These are phyloP conservation scores for Euwallacea similis DNA, from an alignment of 1,140 invertebrate species.

Conservation along the genomic window DNA sequence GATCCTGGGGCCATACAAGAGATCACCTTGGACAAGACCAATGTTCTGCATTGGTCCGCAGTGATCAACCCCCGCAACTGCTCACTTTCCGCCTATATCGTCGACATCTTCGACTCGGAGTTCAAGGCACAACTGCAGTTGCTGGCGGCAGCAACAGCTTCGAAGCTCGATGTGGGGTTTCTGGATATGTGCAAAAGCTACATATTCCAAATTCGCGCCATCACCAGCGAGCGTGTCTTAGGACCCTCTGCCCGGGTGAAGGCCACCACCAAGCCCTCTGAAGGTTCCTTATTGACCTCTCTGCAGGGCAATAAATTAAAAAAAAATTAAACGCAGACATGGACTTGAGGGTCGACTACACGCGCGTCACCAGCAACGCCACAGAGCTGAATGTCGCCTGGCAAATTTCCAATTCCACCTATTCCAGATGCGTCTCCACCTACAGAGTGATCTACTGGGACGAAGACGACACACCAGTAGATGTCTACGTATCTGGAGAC, in stretches of 20 bases:
- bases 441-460: slow-evolving; percentile 24
- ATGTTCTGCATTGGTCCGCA: background rate
- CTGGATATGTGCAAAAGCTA: slow-evolving; percentile 22
- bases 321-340: no score
- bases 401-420: background rate
- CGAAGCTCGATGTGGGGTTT: background rate
- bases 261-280: background rate
- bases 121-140: no score
- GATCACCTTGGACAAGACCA: background rate
- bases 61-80: background rate
- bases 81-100: background rate
- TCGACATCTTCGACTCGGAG: background rate
- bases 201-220: slow-evolving; percentile 4
- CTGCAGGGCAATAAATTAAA: background rate
- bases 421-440: slow-evolving; percentile 10
- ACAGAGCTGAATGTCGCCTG: background rate
- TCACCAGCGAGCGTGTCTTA: slow-evolving; percentile 9
- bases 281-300: background rate
- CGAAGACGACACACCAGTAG: slow-evolving; percentile 11
- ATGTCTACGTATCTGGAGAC: slow-evolving; percentile 1
- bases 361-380: no score
- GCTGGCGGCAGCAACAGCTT: no score
- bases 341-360: no score
- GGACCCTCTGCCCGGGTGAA: slow-evolving; percentile 1
- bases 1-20: background rate